Evolutionary conservation across 2,113 vertebrate species (phyloP).

Genomic region (Lagopus muta): DNA sequence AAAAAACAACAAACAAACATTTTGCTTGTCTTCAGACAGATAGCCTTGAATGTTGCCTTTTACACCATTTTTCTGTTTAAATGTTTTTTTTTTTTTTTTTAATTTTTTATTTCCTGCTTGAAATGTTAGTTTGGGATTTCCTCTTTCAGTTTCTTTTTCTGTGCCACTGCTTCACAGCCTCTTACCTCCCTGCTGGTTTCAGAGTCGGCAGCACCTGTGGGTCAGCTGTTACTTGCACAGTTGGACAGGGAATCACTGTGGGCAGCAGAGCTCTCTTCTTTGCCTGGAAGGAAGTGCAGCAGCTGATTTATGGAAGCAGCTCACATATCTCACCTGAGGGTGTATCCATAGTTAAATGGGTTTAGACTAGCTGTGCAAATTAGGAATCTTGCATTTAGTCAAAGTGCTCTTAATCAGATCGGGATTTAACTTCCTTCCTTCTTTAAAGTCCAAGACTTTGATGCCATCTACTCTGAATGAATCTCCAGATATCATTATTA

Average conservation of each 20-base stretch:
- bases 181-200: not conserved
- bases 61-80: not conserved
- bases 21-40: not conserved
- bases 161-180: not conserved
- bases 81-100: no score
- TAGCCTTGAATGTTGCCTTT: not conserved
- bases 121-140: not conserved
- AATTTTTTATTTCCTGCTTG: not conserved
- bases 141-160: not conserved
- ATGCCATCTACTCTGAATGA: not conserved
- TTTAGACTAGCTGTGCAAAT: not conserved
- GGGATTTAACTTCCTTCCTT: not conserved
- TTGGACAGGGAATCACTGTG: not conserved
- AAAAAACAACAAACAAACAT: not conserved
- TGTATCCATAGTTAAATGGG: not conserved
- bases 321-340: slow-evolving; percentile 11
- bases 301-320: not conserved
- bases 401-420: not conserved
- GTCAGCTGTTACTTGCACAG: not conserved
- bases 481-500: not conserved
- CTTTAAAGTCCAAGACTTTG: not conserved
- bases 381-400: not conserved
- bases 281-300: not conserved
- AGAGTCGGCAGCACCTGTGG: not conserved
- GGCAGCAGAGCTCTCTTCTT: not conserved